Evolutionary conservation across 2,888 invertebrate genomes (phyloP).

Genomic region (Catocala nupta): DNA sequence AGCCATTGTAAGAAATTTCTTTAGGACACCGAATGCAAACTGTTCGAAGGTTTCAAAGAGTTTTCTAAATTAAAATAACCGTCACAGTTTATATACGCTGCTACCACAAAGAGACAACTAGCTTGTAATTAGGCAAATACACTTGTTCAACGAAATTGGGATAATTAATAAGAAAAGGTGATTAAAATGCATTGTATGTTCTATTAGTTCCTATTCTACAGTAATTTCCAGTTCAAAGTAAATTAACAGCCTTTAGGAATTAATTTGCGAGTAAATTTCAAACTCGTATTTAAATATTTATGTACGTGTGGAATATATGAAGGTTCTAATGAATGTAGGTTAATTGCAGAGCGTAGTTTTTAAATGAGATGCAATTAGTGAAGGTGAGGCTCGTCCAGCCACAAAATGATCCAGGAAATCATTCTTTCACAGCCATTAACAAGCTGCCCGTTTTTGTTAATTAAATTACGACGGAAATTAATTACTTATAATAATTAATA

Average conservation of each 20-base stretch:
- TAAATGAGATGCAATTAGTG: slow-evolving; percentile 78
- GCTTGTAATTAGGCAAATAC: slow-evolving; percentile 34
- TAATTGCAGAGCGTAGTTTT: slow-evolving; percentile 71
- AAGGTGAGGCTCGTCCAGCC: slow-evolving; percentile 56
- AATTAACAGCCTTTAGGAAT: slow-evolving; percentile 46
- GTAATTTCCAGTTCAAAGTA: slow-evolving; percentile 43
- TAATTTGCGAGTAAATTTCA: slow-evolving; percentile 45
- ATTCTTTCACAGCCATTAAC: slow-evolving; percentile 60
- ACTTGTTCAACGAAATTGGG: slow-evolving; percentile 7
- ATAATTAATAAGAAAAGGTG: slow-evolving; percentile 39
- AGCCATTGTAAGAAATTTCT: slow-evolving; percentile 30
- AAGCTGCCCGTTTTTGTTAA: slow-evolving; percentile 28
- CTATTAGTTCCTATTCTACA: slow-evolving; percentile 38
- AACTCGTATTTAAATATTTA: slow-evolving; percentile 45
- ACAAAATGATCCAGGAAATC: slow-evolving; percentile 61
- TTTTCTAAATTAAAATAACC: background rate
- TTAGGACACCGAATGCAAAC: too few species aligned
- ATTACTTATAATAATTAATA: background rate
- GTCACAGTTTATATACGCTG: slow-evolving; percentile 19
- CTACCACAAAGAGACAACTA: slow-evolving; percentile 16
- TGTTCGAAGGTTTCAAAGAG: background rate
- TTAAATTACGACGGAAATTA: background rate
- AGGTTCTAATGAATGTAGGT: slow-evolving; percentile 67
- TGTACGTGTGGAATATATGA: slow-evolving; percentile 31
- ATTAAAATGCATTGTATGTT: slow-evolving; percentile 37